A percentile compares a stretch with the other conserved stretches of the same genome.
Conservation (phyloP, 2,113 vertebrate species). For the Malurus cyaneus region DNA sequence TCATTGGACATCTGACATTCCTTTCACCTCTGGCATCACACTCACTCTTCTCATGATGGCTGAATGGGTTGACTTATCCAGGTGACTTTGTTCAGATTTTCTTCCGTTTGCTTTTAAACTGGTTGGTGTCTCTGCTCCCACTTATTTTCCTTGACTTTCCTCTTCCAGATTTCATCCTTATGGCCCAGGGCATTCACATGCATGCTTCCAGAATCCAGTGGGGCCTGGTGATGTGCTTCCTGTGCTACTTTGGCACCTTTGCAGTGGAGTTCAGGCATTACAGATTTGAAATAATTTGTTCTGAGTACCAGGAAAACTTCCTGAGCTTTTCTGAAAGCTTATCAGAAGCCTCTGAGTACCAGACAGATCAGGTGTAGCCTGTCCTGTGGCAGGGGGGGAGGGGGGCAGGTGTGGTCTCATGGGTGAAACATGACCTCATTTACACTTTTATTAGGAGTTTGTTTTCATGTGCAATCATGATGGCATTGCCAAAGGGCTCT, state of each 20-base stretch:
- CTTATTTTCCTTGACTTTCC: slow-evolving; percentile 73
- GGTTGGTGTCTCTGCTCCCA: not conserved
- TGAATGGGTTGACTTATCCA: not conserved
- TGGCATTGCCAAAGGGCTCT: slow-evolving; percentile 4
- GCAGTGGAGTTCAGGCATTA: slow-evolving; percentile 90
- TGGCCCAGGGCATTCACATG: slow-evolving; percentile 77
- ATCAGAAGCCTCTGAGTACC: slow-evolving; percentile 77
- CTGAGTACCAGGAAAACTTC: slow-evolving; percentile 77
- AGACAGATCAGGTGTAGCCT: slow-evolving; percentile 80
- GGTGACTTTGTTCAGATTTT: not conserved
- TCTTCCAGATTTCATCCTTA: slow-evolving; percentile 79
- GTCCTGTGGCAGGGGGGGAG: not conserved
- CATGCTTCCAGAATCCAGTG: slow-evolving; percentile 85
- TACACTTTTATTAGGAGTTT: slow-evolving; percentile 16
- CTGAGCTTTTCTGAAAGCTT: slow-evolving; percentile 76
- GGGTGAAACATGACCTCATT: slow-evolving; percentile 43
- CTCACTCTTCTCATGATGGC: not conserved
- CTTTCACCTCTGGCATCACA: not conserved
- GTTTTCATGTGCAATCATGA: slow-evolving; percentile 23
- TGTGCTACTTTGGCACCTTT: slow-evolving; percentile 85
- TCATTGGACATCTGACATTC: not conserved
- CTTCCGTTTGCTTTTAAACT: not conserved
- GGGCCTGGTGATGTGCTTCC: slow-evolving; percentile 88
- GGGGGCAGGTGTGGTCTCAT: slow-evolving; percentile 6
- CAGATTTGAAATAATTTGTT: slow-evolving; percentile 81